Evolutionary conservation across 2,888 invertebrate species (phyloP).

Genomic region (Amblyteles armatorius): DNA sequence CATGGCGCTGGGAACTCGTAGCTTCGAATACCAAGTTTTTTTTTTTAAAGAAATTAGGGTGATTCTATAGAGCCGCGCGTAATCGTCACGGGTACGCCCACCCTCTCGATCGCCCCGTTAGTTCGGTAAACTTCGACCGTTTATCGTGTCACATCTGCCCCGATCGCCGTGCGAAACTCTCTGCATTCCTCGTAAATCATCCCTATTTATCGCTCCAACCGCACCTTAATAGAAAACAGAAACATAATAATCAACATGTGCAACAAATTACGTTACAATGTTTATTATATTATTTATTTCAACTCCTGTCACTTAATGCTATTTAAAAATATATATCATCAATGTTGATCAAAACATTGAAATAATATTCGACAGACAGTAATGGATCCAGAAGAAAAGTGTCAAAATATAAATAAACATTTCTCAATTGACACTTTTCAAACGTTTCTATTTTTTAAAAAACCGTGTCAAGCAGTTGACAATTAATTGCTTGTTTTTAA

Average conservation of each 20-base stretch:
- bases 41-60: slow-evolving; percentile 67
- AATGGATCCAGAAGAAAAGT: no score
- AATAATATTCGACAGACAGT: no score
- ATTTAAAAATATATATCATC: no score
- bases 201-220: slow-evolving; percentile 55
- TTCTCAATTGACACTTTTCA: no score
- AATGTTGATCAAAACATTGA: no score
- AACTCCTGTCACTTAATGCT: neutral
- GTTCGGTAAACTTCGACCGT: slow-evolving; percentile 69
- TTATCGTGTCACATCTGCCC: slow-evolving; percentile 72
- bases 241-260: no score
- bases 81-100: slow-evolving; percentile 79
- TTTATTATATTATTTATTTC: neutral
- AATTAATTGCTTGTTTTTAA: neutral
- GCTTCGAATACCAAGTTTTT: slow-evolving; percentile 66
- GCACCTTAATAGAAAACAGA: neutral
- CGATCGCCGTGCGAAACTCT: slow-evolving; percentile 71
- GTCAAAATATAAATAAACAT: no score
- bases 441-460: no score
- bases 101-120: slow-evolving; percentile 75
- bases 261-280: no score
- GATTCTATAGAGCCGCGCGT: slow-evolving; percentile 52
- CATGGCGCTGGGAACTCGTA: slow-evolving; percentile 75
- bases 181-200: slow-evolving; percentile 49
- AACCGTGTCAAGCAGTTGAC: neutral